These are phyloP conservation scores for Caenorhabditis sp. DNA, from an alignment of 2,888 invertebrate species.

Conservation along the genomic window DNA sequence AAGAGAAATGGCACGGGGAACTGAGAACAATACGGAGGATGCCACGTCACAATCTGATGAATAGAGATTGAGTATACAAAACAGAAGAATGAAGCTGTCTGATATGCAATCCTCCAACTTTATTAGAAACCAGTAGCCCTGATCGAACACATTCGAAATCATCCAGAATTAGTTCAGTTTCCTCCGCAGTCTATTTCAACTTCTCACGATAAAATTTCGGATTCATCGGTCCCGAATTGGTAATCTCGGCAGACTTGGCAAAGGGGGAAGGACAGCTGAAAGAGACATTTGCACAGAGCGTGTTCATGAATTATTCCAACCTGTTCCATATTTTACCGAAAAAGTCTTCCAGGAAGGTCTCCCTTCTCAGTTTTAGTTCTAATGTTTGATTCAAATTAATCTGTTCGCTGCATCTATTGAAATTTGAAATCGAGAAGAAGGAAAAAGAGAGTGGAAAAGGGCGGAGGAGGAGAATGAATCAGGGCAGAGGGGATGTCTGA, in stretches of 20 bases:
- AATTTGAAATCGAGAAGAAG: conserved; percentile 11
- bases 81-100: neutral
- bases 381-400: conserved; percentile 6
- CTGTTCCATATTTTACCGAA: conserved; percentile 11
- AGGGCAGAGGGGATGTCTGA: conserved; percentile 43
- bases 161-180: neutral
- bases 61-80: neutral
- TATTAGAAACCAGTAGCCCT: too few species aligned
- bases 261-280: conserved; percentile 2
- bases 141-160: too few species aligned
- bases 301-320: conserved; percentile 50
- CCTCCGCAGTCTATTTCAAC: neutral
- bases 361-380: conserved; percentile 21
- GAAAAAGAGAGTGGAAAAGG: conserved; percentile 7
- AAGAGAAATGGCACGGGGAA: neutral
- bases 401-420: neutral
- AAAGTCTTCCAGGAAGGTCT: neutral
- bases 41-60: conserved; percentile 15
- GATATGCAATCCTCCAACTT: too few species aligned
- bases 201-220: neutral
- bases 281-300: conserved; percentile 29
- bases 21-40: conserved; percentile 14
- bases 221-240: conserved; percentile 1
- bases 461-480: neutral
- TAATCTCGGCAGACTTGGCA: neutral